Evolutionary conservation across 2,113 vertebrate genomes (phyloP), one percentile per base, ranked within the genome.

Genomic region (Mesoclemmys tuberculata): DNA sequence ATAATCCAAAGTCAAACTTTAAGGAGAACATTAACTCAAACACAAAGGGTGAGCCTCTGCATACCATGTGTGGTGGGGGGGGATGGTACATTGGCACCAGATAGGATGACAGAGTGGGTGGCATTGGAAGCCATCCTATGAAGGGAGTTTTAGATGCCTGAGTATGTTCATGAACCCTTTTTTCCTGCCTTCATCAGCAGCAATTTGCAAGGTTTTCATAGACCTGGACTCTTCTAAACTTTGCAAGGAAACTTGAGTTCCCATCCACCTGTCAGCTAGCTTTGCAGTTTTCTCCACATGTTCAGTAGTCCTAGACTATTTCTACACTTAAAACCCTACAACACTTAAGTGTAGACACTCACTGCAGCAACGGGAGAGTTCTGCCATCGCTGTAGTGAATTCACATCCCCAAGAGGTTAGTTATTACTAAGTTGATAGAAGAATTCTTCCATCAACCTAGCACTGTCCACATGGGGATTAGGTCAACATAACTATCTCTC

Each of bases 21-120:
- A 86, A 75, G 80, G 48, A n/a, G 78, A 51, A 2, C 51, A 35
- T 38, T 83, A 0, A 0, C 4, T 6, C 3, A 18, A 44, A 85
- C 83, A 61, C 27, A 91, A 31, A 49, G 80, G 11, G 4, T 22
- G 68, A 10, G 35, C 83, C 21, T 38, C 11, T 82, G 87, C 2
- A 1, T 44, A 75, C 51, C 22, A 26, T 26, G n/a, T 14, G 1
- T 1, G 58, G 19, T 38, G 52, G 26, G 27, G 54, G 2, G 71
- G n/a, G 26, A 24, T 46, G 27, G 51, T 85, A 5, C 14, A 2
- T 10, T 29, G 21, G 4, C 44, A 55, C 55, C 49, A 61, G 74
- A 46, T 24, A 74, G 5, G 2, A 41, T 93, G 80, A 22, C 10
- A 61, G 41, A 10, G 2, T 24, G 49, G 13, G 31, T 54, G 31